Conservation (phyloP, 2,888 invertebrate genomes). For the Erannis defoliaria region DNA sequence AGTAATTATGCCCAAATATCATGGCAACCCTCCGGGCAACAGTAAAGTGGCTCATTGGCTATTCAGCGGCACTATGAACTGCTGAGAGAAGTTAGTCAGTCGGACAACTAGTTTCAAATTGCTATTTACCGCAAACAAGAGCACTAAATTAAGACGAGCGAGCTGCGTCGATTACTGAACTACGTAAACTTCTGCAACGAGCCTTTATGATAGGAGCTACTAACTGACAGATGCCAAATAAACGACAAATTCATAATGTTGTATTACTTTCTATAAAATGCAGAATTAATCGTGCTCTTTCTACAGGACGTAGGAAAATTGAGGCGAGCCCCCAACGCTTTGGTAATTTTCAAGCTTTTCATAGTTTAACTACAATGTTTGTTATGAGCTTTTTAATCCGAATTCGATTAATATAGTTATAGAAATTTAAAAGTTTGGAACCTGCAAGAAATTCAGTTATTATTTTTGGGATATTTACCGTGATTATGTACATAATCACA, state of each 20-base stretch:
- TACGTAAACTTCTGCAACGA: conserved; percentile 45
- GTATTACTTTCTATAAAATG: too few relatives aligned
- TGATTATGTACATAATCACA: too few relatives aligned
- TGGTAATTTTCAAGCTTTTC: too few relatives aligned
- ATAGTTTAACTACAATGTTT: too few relatives aligned
- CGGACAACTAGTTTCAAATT: conserved; percentile 76
- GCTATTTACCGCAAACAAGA: conserved; percentile 81
- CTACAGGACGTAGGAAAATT: too few relatives aligned
- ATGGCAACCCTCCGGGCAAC: not conserved
- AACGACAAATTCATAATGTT: not conserved
- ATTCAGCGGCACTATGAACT: conserved; percentile 55
- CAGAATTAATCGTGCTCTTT: too few relatives aligned
- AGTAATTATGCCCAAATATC: not conserved
- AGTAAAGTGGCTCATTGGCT: conserved; percentile 56
- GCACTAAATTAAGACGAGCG: conserved; percentile 77
- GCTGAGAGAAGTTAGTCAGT: conserved; percentile 63
- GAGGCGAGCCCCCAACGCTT: too few relatives aligned
- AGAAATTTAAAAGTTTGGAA: too few relatives aligned
- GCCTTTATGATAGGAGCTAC: conserved; percentile 26
- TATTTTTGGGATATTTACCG: too few relatives aligned
- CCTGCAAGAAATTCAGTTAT: too few relatives aligned
- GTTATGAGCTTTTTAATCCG: too few relatives aligned
- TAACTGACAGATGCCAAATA: not conserved
- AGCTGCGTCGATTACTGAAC: conserved; percentile 61
- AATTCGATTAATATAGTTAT: too few relatives aligned